These are phyloP conservation scores for Eulemur albifrons DNA, from an alignment of 2,797 vertebrate genomes.

Conservation along the genomic window DNA sequence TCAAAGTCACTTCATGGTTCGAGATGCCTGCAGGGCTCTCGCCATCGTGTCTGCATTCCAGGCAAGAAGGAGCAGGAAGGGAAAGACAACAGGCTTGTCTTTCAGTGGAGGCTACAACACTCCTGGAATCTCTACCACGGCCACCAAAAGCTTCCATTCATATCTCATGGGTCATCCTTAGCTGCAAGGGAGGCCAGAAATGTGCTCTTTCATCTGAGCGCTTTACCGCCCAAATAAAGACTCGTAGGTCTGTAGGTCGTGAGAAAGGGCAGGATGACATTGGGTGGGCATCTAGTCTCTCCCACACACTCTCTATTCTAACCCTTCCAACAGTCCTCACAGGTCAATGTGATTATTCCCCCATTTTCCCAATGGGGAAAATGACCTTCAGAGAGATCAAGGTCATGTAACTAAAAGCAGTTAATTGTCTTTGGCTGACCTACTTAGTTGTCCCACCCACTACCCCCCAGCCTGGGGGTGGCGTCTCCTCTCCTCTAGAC, in stretches of 20 bases:
- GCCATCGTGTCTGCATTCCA: background rate
- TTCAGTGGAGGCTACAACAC: background rate
- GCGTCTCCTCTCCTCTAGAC: background rate
- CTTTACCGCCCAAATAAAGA: background rate
- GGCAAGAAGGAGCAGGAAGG: background rate
- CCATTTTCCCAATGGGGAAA: background rate
- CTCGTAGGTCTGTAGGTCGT: background rate
- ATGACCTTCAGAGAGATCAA: background rate
- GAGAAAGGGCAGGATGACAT: background rate
- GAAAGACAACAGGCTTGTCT: background rate
- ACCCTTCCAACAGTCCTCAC: background rate
- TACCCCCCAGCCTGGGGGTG: background rate
- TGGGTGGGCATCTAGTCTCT: background rate
- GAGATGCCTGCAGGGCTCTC: background rate
- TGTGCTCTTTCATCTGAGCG: background rate
- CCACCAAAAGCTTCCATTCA: background rate
- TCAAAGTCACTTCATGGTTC: background rate
- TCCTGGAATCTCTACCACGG: background rate
- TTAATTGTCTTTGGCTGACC: background rate
- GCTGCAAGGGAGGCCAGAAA: background rate
- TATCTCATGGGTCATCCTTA: background rate
- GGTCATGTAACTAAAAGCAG: background rate
- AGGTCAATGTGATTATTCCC: background rate
- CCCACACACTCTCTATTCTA: background rate
- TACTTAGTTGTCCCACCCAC: background rate